Percentiles rank a stretch among this genome's conserved stretches.
phyloP scores from a whole-genome alignment of 2,797 vertebrate genomes.

The Ceryle rudis region DNA sequence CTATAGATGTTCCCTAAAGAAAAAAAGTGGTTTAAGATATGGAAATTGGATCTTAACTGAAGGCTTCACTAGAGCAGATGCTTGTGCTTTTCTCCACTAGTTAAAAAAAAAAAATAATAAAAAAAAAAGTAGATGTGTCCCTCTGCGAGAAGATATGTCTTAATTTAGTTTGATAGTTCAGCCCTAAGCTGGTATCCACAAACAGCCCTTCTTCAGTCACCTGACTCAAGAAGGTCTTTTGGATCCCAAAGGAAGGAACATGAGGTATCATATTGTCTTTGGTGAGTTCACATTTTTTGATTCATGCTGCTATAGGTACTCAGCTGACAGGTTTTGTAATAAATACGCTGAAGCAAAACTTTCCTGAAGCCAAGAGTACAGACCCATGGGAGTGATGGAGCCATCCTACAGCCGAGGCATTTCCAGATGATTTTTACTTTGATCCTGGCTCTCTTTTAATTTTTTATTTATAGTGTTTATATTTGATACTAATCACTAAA shows the following conservation, averaged over 20 bases:
- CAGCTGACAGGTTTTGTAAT: constrained; percentile 10
- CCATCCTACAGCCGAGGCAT: neutral
- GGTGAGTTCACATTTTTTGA: neutral
- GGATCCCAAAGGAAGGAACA: neutral
- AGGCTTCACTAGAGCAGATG: neutral
- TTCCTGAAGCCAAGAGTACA: neutral
- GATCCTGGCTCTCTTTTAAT: constrained; percentile 11
- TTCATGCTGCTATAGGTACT: neutral
- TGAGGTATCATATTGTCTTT: neutral
- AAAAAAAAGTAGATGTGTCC: neutral
- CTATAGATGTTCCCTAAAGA: neutral
- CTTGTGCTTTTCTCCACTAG: neutral
- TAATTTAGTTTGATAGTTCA: neutral
- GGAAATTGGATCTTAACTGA: neutral
- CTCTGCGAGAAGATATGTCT: neutral
- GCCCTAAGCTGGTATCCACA: neutral
- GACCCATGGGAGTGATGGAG: neutral
- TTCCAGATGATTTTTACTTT: constrained; percentile 39
- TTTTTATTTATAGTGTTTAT: constrained; percentile 33
- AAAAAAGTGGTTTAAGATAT: neutral
- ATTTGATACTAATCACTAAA: neutral
- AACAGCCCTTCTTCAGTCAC: neutral
- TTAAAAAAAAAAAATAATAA: neutral
- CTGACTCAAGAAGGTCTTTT: neutral
- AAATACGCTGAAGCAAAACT: neutral